Percentiles rank a stretch among this genome's conserved stretches.
phyloP scores from a whole-genome alignment of 2,113 vertebrate species.

The Leucosticte australis region DNA sequence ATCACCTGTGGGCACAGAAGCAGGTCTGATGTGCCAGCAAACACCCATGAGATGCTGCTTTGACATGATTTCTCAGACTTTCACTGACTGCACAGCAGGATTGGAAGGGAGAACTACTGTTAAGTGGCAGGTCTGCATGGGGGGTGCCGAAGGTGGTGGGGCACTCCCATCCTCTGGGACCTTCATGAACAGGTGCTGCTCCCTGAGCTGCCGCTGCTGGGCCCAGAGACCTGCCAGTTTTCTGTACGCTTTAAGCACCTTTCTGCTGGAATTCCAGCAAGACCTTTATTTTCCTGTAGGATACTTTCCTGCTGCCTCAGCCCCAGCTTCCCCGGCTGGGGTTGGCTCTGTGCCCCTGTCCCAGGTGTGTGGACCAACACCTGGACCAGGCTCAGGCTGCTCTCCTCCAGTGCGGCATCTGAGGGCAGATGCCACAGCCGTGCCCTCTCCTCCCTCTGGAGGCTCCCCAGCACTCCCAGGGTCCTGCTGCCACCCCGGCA shows the following conservation, averaged over 20 bases:
- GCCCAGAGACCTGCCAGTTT: neutral
- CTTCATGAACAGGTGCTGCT: neutral
- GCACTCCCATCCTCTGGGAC: neutral
- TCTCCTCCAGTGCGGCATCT: fast-evolving
- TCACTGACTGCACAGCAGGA: fast-evolving
- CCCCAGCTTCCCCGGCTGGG: neutral
- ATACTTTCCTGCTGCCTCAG: neutral
- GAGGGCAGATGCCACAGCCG: neutral
- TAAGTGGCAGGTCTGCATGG: fast-evolving
- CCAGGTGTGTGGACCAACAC: fast-evolving
- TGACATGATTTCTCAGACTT: neutral
- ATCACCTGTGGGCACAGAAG: neutral
- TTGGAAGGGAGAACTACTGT: neutral
- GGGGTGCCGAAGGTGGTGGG: fast-evolving
- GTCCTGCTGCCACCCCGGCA: neutral
- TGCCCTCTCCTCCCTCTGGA: neutral
- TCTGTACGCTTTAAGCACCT: neutral
- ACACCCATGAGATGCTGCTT: neutral
- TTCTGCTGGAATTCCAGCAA: neutral
- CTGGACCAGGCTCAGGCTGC: neutral
- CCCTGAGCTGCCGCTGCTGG: neutral
- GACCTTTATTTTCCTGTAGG: neutral
- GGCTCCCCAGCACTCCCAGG: neutral
- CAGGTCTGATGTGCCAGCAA: neutral
- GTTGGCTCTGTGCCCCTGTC: neutral